phyloP scores from a whole-genome alignment of 2,113 vertebrate genomes.

The Tricholaema leucomelas region DNA sequence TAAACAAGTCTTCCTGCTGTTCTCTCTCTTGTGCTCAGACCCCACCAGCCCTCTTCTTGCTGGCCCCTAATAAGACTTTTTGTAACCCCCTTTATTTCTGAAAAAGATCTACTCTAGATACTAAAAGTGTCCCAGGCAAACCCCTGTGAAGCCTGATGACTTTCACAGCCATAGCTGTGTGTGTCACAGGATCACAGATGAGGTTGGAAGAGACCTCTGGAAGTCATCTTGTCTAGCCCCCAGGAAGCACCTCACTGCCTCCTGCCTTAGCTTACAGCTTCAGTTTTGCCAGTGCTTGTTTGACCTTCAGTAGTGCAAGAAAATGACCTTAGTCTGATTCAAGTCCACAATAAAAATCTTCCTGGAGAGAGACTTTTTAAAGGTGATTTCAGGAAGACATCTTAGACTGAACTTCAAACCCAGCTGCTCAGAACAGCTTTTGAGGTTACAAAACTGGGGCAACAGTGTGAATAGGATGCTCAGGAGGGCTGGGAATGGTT shows the following conservation, averaged over 20 bases:
- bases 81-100: background rate
- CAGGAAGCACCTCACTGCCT: background rate
- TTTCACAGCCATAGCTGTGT: background rate
- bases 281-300: rapidly evolving
- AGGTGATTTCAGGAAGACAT: background rate
- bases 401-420: background rate
- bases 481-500: background rate
- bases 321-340: background rate
- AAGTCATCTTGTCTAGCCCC: background rate
- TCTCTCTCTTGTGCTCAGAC: background rate
- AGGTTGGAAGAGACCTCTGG: background rate
- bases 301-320: background rate
- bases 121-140: background rate
- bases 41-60: background rate
- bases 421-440: background rate
- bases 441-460: background rate
- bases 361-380: background rate
- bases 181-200: background rate
- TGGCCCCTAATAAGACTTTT: background rate
- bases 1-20: background rate
- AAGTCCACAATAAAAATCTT: background rate
- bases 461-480: background rate
- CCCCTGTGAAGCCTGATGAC: background rate
- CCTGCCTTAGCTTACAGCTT: background rate
- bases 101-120: background rate